phyloP scores from a whole-genome alignment of 2,888 invertebrate species.

The Hydroisotoma schaefferi region DNA sequence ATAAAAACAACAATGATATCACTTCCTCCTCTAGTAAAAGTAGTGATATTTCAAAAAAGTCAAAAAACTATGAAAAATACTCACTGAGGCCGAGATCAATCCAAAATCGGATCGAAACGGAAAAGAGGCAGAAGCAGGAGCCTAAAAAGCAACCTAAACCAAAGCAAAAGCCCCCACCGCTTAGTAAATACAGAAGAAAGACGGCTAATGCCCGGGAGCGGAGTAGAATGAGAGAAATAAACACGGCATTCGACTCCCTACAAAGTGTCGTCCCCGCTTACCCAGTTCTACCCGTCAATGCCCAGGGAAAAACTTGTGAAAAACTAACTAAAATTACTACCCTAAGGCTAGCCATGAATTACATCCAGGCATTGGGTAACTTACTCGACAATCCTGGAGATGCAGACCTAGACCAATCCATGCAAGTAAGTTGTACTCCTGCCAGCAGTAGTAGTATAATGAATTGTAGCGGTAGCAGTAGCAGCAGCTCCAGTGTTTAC shows the following conservation, averaged over 20 bases:
- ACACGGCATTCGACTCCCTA: conserved; percentile 79
- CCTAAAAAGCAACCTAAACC: conserved; percentile 52
- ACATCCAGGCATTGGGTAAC: conserved; percentile 72
- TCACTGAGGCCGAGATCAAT: conserved; percentile 65
- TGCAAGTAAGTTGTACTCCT: no score
- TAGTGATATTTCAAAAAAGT: conserved; percentile 14
- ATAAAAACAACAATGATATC: conserved; percentile 24
- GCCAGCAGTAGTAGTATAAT: neutral
- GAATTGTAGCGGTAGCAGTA: neutral
- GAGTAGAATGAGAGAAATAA: conserved; percentile 84
- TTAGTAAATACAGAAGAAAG: conserved; percentile 84
- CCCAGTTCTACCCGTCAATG: conserved; percentile 48
- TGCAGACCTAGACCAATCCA: conserved; percentile 4
- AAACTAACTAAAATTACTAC: conserved; percentile 88
- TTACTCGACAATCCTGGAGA: conserved; percentile 55
- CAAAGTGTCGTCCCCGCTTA: conserved; percentile 68
- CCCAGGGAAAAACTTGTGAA: conserved; percentile 58
- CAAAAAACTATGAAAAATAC: conserved; percentile 59
- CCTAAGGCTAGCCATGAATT: conserved; percentile 78
- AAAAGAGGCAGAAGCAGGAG: conserved; percentile 51
- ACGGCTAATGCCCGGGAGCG: conserved; percentile 86
- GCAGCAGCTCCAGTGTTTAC: conserved; percentile 11
- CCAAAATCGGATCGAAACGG: conserved; percentile 58
- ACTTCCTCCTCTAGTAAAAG: no score
- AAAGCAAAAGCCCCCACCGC: conserved; percentile 59